phyloP scores from a whole-genome alignment of 2,113 vertebrate genomes.

The Amblyornis subalaris region DNA sequence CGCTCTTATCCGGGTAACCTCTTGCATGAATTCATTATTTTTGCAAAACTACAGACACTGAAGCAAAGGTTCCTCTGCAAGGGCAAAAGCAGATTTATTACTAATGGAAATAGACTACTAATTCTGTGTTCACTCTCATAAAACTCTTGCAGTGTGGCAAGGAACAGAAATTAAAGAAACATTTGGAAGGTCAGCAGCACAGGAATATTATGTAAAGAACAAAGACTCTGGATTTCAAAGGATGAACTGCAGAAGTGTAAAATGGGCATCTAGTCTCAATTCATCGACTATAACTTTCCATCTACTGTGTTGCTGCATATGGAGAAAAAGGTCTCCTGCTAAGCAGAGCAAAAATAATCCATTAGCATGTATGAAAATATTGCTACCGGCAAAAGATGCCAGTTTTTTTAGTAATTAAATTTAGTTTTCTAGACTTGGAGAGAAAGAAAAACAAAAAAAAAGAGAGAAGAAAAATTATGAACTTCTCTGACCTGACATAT shows the following conservation, averaged over 20 bases:
- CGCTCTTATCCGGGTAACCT: slow-evolving; percentile 15
- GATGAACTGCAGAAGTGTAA: slow-evolving; percentile 8
- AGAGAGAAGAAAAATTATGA: background rate
- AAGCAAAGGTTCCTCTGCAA: slow-evolving; percentile 64
- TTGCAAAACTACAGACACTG: slow-evolving; percentile 57
- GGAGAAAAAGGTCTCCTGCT: background rate
- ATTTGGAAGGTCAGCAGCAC: slow-evolving; percentile 66
- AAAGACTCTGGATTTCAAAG: slow-evolving; percentile 46
- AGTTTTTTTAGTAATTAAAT: background rate
- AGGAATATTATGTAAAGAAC: slow-evolving; percentile 56
- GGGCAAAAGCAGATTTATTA: slow-evolving; percentile 74
- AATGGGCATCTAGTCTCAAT: background rate
- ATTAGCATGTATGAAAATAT: slow-evolving; percentile 1
- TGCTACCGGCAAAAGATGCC: background rate
- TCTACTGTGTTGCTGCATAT: background rate
- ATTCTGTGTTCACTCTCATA: slow-evolving; percentile 72
- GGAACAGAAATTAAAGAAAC: slow-evolving; percentile 68
- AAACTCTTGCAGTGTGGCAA: slow-evolving; percentile 61
- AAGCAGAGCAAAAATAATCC: slow-evolving; percentile 38
- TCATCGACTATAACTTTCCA: background rate
- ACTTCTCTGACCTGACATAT: background rate
- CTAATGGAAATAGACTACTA: slow-evolving; percentile 68
- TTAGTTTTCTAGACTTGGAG: background rate
- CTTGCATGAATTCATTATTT: slow-evolving; percentile 64
- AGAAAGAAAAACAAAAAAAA: background rate